phyloP scores from a whole-genome alignment of 2,888 invertebrate genomes.

The Zaprionus bogoriensis region DNA sequence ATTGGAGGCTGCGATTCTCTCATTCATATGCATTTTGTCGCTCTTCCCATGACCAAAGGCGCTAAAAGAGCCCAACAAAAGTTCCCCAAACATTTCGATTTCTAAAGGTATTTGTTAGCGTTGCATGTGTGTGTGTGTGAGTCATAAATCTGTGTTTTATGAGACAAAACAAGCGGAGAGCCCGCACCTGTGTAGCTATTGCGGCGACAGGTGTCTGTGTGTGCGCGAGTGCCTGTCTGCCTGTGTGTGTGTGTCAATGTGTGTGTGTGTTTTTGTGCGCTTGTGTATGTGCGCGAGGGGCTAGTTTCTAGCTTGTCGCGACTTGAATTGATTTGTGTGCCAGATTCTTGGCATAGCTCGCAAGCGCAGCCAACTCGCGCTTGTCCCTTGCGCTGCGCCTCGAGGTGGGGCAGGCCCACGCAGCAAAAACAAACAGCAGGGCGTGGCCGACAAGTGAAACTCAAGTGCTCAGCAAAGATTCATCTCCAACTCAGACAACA shows the following conservation, averaged over 20 bases:
- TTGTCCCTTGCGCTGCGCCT: slow-evolving; percentile 28
- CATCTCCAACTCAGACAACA: slow-evolving; percentile 15
- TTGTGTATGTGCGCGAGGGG: slow-evolving; percentile 15
- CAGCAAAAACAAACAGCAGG: background rate
- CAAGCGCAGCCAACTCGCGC: background rate
- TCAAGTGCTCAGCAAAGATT: slow-evolving; percentile 39
- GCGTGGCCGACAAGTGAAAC: slow-evolving; percentile 37
- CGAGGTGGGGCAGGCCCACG: too few relatives aligned
- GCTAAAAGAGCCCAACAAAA: slow-evolving; percentile 21
- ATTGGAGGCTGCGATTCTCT: slow-evolving; percentile 1
- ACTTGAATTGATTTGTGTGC: slow-evolving; percentile 40
- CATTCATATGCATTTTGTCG: slow-evolving; percentile 26
- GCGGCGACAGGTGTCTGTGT: slow-evolving; percentile 26
- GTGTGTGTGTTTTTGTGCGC: slow-evolving; percentile 11
- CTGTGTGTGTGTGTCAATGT: slow-evolving; percentile 12
- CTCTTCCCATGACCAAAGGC: slow-evolving; percentile 50
- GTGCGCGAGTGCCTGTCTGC: slow-evolving; percentile 9
- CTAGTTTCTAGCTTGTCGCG: slow-evolving; percentile 38
- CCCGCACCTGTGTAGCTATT: slow-evolving; percentile 46
- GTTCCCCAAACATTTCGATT: slow-evolving; percentile 40
- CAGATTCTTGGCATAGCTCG: slow-evolving; percentile 67
- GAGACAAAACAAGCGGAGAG: slow-evolving; percentile 22
- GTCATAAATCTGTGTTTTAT: slow-evolving; percentile 45
- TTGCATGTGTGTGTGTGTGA: slow-evolving; percentile 21
- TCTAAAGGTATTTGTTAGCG: slow-evolving; percentile 18